A percentile compares a stretch with the other conserved stretches of the same genome.
Evolutionary conservation across 2,888 invertebrate species (phyloP).

Genomic region (Elmis aenea): DNA sequence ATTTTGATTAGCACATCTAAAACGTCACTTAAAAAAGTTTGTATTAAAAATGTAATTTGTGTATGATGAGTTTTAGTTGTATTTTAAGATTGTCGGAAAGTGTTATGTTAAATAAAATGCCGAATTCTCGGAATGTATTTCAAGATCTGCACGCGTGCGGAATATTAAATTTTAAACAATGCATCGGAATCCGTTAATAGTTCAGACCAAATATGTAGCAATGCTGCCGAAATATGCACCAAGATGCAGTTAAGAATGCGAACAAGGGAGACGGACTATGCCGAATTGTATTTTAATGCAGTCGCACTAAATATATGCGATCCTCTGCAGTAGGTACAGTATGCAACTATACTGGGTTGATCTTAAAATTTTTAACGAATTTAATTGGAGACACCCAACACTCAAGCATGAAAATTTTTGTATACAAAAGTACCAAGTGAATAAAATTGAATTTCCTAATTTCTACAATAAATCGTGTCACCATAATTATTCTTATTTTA

Average conservation of each 20-base stretch:
- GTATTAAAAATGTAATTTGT: no score
- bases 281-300: conserved; percentile 28
- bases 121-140: conserved; percentile 37
- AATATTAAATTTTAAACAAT: conserved; percentile 48
- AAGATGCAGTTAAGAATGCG: conserved; percentile 29
- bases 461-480: no score
- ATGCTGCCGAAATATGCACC: conserved; percentile 32
- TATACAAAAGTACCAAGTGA: no score
- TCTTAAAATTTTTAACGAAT: conserved; percentile 1
- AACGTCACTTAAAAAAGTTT: no score
- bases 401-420: no score
- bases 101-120: conserved; percentile 19
- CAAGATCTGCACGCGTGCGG: conserved; percentile 41
- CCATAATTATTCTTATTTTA: no score
- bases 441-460: no score
- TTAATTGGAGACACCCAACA: no score
- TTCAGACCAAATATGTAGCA: conserved; percentile 43
- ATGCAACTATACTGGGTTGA: conserved; percentile 4
- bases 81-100: no score
- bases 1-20: no score
- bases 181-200: conserved; percentile 48
- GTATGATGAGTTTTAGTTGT: no score
- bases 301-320: conserved; percentile 9
- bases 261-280: conserved; percentile 24
- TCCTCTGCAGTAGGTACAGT: conserved; percentile 6